Evolutionary conservation across 2,888 invertebrate genomes (phyloP), one percentile per base, ranked within the genome.

Genomic region (Lacanobia oleracea): DNA sequence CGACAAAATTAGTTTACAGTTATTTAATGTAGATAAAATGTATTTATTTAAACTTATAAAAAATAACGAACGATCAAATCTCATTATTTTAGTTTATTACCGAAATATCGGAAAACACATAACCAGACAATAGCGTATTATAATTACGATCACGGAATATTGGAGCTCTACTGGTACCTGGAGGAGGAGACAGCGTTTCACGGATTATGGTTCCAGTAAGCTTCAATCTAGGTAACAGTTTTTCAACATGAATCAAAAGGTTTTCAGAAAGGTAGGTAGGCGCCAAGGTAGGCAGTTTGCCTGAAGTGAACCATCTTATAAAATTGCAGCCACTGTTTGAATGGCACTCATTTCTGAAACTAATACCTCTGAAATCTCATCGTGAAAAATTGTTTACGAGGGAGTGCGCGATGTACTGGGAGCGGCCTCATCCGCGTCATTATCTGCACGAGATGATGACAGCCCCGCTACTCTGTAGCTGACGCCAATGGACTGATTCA

Each of bases 341-440:
- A 45, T 56, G n/a, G 8, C 33, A 54, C 37, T 69, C 8, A 59
- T n/a, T 10, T 50, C n/a, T 64, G 8, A 63, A 45, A 72, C n/a
- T 0, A 53, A 73, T 60, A 5, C 50, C 16, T 2, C 10, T 43
- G 43, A 43, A 14, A 4, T 43, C 14, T 43, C 14, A 5, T 43
- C 43, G 14, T 14, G 40, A 1, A 6, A 27, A 0, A 62, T 37
- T 21, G n/a, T 45, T 50, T 48, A 10, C 14, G 6, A 54, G 27
- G 27, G 4, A 23, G 18, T 40, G 10, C 23, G 14, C n/a, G 5
- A 16, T 27, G 37, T 21, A 21, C 40, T 18, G 14, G 21, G 23
- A 27, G 53, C 23, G 16, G 16, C 27, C 14, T 43, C 43, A 43
- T 14, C 23, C 23, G 16, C 27, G 43, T 43, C 43, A 43, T 14